Base-by-base conservation (phyloP, 2,797 vertebrate species). In the Darevskia nairensis region DNA sequence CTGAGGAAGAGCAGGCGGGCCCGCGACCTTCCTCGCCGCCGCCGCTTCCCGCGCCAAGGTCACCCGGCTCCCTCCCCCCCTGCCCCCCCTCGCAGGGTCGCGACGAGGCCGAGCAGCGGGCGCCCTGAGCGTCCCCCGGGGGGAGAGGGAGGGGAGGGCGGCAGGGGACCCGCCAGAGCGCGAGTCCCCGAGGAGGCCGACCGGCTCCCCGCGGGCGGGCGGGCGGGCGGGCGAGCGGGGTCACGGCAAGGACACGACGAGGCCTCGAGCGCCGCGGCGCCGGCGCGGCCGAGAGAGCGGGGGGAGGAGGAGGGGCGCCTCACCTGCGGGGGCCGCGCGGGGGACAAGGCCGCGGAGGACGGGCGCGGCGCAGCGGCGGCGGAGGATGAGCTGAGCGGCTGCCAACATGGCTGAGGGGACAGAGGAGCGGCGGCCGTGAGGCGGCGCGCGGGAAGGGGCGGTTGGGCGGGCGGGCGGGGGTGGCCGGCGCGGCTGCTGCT, bases 221-320 rank as follows among this genome's bases (percentile, higher is more conserved):
- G n/a, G n/a, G n/a, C n/a, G n/a, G n/a, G n/a, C n/a, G n/a, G n/a
- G n/a, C n/a, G n/a, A n/a, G 21, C 41, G 55, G 86, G 86, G 81
- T 59, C 61, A 95, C 29, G 1, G 85, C 95, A 96, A 96, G 96
- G 96, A 93, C 96, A 91, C 79, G 84, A 80, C 89, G 82, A 46
- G 86, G 29, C 55, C 77, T 50, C 4, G 10, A 61, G 71, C 55
- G 71, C 41, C 66, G n/a, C n/a, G n/a, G n/a, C n/a, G 35, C 11
- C 21, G 27, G 3, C 29, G 55, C 11, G 8, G 21, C 59, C 21
- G 61, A 87, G 25, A 50, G 77, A 3, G 39, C 17, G 44, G 39
- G 3, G 4, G n/a, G n/a, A n/a, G 78, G 44, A 72, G 39, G 7
- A 23, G 59, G 21, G 10, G 17, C 2, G 66, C 21, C 93, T 93